Evolutionary conservation across 92 coral and sea anemone species (phyloP), one percentile per base, ranked within the genome.

Genomic region (Epizoanthus stellaris): DNA sequence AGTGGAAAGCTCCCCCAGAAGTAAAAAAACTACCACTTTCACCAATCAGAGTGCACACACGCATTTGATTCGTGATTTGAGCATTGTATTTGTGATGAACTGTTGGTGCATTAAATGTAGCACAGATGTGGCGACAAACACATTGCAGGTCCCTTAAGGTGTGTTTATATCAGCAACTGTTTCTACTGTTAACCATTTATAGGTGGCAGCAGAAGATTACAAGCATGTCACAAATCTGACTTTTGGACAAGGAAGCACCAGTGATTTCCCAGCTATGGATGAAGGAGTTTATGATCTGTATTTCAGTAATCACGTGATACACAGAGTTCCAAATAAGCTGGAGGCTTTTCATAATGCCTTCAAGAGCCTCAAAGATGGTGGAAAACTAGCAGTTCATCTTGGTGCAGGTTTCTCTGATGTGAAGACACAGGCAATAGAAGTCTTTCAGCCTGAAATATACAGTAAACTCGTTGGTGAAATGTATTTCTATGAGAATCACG

Each of bases 281-380:
- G 56, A 13, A 38, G 82, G 65, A 19, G 70, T 77, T 9, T 77
- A 77, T 19, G 82, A 77, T 62, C 59, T 77, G 57, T 77, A 77
- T 40, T 77, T 77, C 63, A 77, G 82, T 42, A 77, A 77, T 11
- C 82, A 77, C 13, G 82, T 77, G n/a, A 77, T 77, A 40, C 69
- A 61, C 40, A 77, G 82, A 61, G 82, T 77, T 6, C 70, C 82
- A 4, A 77, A 77, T 68, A 77, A 77, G 71, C 47, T 77, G 36
- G 56, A 77, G 54, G 71, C 82, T 12, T 77, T 77, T 77, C 42
- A 61, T 9, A 77, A 77, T 11, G 82, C 82, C 65, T 77, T 77
- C 58, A 77, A 7, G 21, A 40, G 82, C 70, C 82, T 77, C 9
- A 77, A 61, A 53, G 63, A 77, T 3, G 82, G 71, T 19, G 82